Base-by-base conservation (phyloP, 2,888 invertebrate genomes). In the Proisotoma minuta region DNA sequence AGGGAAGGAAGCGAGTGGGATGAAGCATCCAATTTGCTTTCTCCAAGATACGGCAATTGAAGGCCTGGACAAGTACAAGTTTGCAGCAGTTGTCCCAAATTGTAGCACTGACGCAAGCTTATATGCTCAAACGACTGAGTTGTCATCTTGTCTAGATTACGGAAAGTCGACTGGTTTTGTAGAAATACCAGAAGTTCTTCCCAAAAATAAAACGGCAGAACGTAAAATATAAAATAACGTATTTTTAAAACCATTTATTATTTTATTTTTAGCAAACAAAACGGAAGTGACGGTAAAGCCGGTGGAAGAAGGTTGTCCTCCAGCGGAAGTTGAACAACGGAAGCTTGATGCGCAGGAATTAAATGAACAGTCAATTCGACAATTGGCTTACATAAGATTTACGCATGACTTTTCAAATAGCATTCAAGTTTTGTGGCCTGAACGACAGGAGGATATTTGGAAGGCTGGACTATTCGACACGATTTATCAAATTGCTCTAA, bases 351-450 rank as follows among this genome's bases (percentile, higher is more conserved):
- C 34, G 34, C 34, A 34, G 15, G 8, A 8, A 8, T 34, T 34
- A 15, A 34, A 34, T 15, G 34, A 34, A 34, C 8, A 34, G 15
- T 10, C 15, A 15, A 34, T 34, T 34, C 34, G 34, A 15, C 8
- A 34, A 34, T 34, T 34, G 8, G 34, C 34, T 34, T 34, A 8
- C 8, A 10, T 34, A 15, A 34, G 54, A 5, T 23, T 54, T 3
- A 3, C 3, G n/a, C 54, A 54, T 22, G 54, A 54, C 23, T 54
- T 39, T n/a, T 5, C 10, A 2, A 3, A 22, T 10, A 8, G 8
- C 8, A 28, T 27, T 3, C 54, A 54, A 23, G 3, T 54, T 15
- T 24, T 54, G n/a, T 54, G 54, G 54, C 54, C 54, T 22, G 20
- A 39, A 18, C 15, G 54, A 15, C 15, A 39, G 23, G 39, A 29